Conservation (phyloP, 2,888 invertebrate species). For the Hydrotaea cyrtoneurina region DNA sequence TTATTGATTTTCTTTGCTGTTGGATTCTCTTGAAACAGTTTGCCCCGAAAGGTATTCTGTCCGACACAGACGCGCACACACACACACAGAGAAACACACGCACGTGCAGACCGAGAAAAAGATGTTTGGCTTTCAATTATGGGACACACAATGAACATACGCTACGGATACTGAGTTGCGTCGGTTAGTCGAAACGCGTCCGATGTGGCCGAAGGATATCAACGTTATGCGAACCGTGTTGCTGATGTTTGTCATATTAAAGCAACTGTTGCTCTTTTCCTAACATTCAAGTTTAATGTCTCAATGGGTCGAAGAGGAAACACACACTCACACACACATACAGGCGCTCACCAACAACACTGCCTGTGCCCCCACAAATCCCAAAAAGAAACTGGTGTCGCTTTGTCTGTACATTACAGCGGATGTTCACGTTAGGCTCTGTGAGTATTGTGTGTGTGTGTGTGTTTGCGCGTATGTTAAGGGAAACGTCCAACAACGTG, state of each 20-base stretch:
- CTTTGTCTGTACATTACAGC: background rate
- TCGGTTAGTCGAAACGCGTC: conserved; percentile 21
- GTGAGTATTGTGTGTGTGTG: background rate
- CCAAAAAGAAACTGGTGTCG: background rate
- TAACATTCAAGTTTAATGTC: conserved; percentile 75
- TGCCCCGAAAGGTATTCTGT: no score
- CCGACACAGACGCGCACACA: no score
- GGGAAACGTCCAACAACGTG: conserved; percentile 34
- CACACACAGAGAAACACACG: background rate
- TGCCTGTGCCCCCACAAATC: background rate
- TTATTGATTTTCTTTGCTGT: conserved; percentile 21
- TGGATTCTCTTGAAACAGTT: background rate
- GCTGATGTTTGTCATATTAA: conserved; percentile 62
- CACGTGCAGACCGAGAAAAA: background rate
- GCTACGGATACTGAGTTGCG: conserved; percentile 13
- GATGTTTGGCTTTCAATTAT: background rate
- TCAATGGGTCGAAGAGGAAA: conserved; percentile 75
- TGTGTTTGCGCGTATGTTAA: conserved; percentile 21
- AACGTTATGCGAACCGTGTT: conserved; percentile 73
- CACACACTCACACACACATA: conserved; percentile 21
- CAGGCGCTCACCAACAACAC: conserved; percentile 1
- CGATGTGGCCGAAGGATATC: conserved; percentile 74
- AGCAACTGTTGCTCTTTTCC: conserved; percentile 78
- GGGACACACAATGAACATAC: background rate
- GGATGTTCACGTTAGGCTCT: background rate